A percentile compares a stretch with the other conserved stretches of the same genome.
Conservation (phyloP, 2,888 invertebrate species). For the Melinaea marsaeus region DNA sequence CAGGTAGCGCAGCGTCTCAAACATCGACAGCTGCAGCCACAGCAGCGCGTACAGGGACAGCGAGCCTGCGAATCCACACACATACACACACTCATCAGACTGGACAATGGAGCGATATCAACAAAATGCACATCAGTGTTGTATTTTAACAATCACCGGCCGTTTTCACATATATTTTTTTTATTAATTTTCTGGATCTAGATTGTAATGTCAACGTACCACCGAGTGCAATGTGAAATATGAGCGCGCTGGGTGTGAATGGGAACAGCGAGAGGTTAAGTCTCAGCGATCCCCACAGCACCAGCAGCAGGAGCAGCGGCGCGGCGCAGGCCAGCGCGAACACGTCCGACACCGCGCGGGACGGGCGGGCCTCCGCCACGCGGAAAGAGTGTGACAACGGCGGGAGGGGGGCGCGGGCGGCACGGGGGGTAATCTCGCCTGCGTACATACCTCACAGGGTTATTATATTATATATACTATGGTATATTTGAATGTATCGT, state of each 20-base stretch:
- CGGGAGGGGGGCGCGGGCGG: constrained; percentile 62
- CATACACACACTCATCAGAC: background rate
- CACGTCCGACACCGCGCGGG: constrained; percentile 90
- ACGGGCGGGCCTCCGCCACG: constrained; percentile 93
- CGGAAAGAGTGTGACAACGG: constrained; percentile 91
- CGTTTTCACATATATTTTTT: background rate
- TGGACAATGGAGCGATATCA: background rate
- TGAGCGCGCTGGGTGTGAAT: constrained; percentile 85
- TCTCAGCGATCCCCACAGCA: constrained; percentile 92
- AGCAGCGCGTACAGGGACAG: constrained; percentile 92
- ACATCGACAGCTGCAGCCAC: constrained; percentile 97
- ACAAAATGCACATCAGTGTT: too few relatives aligned
- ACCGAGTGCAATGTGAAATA: constrained; percentile 94
- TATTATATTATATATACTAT: too few relatives aligned
- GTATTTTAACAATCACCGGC: background rate
- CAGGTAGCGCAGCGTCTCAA: constrained; percentile 94
- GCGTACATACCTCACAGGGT: background rate
- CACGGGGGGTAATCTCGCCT: constrained; percentile 11
- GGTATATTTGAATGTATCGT: too few relatives aligned
- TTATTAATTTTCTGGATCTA: background rate
- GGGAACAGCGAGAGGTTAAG: constrained; percentile 92
- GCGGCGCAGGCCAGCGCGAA: constrained; percentile 91
- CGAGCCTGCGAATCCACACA: constrained; percentile 79
- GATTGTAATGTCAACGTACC: constrained; percentile 66
- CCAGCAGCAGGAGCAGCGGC: constrained; percentile 88